These are phyloP conservation scores for Dinomys branickii DNA, from an alignment of 2,113 vertebrate species.

Conservation along the genomic window DNA sequence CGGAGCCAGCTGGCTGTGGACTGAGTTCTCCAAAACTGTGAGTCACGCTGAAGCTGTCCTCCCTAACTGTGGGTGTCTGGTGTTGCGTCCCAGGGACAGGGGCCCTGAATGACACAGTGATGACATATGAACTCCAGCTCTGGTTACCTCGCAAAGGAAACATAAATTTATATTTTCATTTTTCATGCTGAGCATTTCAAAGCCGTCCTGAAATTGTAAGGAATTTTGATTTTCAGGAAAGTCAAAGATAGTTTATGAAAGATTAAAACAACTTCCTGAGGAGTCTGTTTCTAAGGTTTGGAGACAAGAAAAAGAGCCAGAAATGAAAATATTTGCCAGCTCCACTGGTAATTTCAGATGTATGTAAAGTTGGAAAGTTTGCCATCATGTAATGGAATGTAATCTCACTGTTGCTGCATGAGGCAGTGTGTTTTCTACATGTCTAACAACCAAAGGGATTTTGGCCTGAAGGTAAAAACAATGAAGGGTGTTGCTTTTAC, in stretches of 20 bases:
- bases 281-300: not conserved
- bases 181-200: not conserved
- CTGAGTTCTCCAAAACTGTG: not conserved
- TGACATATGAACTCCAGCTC: not conserved
- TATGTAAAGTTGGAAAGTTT: not conserved
- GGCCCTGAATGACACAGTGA: not conserved
- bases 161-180: not conserved
- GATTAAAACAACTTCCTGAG: not conserved
- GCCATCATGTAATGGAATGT: not conserved
- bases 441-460: not conserved
- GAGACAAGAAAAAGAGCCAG: slow-evolving; percentile 5
- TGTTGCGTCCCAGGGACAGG: not conserved
- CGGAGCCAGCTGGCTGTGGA: not conserved
- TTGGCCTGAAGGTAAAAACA: not conserved
- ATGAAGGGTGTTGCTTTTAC: not conserved
- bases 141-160: not conserved
- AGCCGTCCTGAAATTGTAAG: not conserved
- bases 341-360: not conserved
- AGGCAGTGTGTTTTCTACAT: not conserved
- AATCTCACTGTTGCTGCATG: not conserved
- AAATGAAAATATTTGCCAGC: slow-evolving; percentile 17
- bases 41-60: not conserved
- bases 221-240: slow-evolving; percentile 15
- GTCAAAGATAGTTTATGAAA: not conserved
- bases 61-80: not conserved